A percentile compares a stretch with the other conserved stretches of the same genome.
Evolutionary conservation across 2,888 invertebrate species (phyloP).

Genomic region (Pardosa pseudoannulata): DNA sequence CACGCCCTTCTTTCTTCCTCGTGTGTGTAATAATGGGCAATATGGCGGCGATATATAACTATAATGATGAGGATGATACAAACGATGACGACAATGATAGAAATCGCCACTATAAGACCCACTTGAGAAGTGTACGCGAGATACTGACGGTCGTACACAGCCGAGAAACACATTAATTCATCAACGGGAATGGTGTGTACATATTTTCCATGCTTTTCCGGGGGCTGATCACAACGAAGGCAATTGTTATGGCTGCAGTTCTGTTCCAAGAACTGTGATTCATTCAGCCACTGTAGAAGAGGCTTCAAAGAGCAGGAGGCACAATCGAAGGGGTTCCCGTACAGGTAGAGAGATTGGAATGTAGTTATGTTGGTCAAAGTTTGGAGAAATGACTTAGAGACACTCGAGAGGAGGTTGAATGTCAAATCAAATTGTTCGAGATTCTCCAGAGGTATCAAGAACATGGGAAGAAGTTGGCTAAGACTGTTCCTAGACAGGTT

Average conservation of each 20-base stretch:
- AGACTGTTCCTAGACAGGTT: conserved; percentile 87
- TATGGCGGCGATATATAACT: conserved; percentile 82
- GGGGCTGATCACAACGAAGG: conserved; percentile 82
- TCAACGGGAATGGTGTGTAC: background rate
- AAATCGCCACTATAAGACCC: conserved; percentile 80
- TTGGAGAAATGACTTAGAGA: conserved; percentile 81
- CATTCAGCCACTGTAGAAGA: conserved; percentile 74
- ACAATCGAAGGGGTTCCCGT: conserved; percentile 83
- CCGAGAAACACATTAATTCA: background rate
- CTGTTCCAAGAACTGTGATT: conserved; percentile 68
- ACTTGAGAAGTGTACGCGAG: conserved; percentile 75
- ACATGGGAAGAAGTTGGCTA: conserved; percentile 80
- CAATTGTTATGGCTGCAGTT: conserved; percentile 75
- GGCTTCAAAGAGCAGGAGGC: conserved; percentile 80
- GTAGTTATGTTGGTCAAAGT: conserved; percentile 77
- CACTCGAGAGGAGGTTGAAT: conserved; percentile 84
- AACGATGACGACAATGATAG: conserved; percentile 80
- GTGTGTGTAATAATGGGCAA: conserved; percentile 86
- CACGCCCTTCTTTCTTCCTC: conserved; percentile 82
- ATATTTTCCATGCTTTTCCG: conserved; percentile 80
- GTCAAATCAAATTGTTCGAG: conserved; percentile 84
- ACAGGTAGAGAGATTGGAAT: conserved; percentile 76
- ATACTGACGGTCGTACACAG: conserved; percentile 28
- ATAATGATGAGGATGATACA: conserved; percentile 80
- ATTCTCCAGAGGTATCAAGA: conserved; percentile 80